phyloP scores from a whole-genome alignment of 2,888 invertebrate genomes.

The Clunio marinus region DNA sequence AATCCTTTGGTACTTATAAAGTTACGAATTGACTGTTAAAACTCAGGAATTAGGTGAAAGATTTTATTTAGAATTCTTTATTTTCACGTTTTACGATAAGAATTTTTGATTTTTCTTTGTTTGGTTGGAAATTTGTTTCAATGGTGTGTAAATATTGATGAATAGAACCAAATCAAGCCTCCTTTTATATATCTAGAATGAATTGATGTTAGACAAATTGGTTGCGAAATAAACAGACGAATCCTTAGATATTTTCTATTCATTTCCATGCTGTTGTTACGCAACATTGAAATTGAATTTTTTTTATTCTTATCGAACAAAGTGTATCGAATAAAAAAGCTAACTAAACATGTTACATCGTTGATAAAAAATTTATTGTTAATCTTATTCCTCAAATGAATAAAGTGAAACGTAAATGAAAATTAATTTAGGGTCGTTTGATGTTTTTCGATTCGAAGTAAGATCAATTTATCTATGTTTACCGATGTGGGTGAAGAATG shows the following conservation, averaged over 20 bases:
- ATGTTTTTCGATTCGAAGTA: too few species aligned
- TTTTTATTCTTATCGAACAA: too few species aligned
- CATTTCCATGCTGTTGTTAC: too few species aligned
- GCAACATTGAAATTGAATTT: too few species aligned
- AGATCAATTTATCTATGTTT: too few species aligned
- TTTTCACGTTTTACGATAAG: background rate
- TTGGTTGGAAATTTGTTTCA: slow-evolving; percentile 27
- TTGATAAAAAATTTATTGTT: too few species aligned
- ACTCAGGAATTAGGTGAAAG: slow-evolving; percentile 36
- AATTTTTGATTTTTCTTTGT: background rate
- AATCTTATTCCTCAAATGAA: too few species aligned
- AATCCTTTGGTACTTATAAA: slow-evolving; percentile 28
- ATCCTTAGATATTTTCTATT: too few species aligned
- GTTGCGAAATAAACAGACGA: too few species aligned
- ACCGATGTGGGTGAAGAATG: too few species aligned
- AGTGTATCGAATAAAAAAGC: too few species aligned
- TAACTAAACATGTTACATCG: too few species aligned
- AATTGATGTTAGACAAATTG: slow-evolving; percentile 19
- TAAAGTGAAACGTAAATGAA: background rate
- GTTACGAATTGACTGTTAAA: slow-evolving; percentile 34
- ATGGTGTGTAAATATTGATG: background rate
- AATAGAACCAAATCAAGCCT: background rate
- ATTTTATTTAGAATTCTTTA: slow-evolving; percentile 11
- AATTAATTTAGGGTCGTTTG: background rate
- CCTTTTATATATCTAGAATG: background rate